A percentile compares a stretch with the other conserved stretches of the same genome.
Conservation (phyloP, 2,888 invertebrate genomes). For the Erynnis tages region DNA sequence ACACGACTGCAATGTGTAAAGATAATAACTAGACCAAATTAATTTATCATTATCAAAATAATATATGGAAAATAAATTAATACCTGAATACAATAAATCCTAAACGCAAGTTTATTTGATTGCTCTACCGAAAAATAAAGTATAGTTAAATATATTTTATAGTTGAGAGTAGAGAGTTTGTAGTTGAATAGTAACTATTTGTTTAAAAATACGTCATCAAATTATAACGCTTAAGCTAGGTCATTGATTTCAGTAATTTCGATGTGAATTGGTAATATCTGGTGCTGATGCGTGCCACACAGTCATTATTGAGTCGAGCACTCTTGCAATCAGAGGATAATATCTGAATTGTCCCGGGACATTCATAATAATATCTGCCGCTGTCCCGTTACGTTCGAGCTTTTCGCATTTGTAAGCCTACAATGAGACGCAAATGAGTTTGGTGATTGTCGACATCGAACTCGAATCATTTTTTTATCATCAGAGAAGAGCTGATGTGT, state of each 20-base stretch:
- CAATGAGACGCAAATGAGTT: constrained; percentile 23
- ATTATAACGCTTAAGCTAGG: not conserved
- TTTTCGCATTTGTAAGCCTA: constrained; percentile 20
- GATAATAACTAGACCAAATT: too few species aligned
- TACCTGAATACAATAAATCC: too few species aligned
- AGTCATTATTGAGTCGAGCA: constrained; percentile 19
- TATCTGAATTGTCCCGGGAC: constrained; percentile 20
- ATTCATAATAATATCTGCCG: constrained; percentile 21
- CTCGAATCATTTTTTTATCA: constrained; percentile 8
- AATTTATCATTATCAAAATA: too few species aligned
- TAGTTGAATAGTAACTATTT: too few species aligned
- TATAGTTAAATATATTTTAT: too few species aligned
- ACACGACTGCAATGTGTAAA: too few species aligned
- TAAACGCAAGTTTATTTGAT: too few species aligned
- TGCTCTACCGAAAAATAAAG: too few species aligned
- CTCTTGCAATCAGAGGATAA: constrained; percentile 26
- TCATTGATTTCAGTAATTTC: constrained; percentile 3
- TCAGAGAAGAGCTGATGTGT: constrained; percentile 1
- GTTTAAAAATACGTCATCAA: not conserved
- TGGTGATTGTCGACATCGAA: constrained; percentile 22
- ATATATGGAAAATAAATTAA: too few species aligned
- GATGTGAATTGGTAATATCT: constrained; percentile 14
- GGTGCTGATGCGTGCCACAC: constrained; percentile 12
- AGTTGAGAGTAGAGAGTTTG: too few species aligned
- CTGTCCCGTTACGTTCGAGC: constrained; percentile 11